A percentile compares a stretch with the other conserved stretches of the same genome.
Conservation (phyloP, 2,113 vertebrate species). For the Pseudopodoces humilis region DNA sequence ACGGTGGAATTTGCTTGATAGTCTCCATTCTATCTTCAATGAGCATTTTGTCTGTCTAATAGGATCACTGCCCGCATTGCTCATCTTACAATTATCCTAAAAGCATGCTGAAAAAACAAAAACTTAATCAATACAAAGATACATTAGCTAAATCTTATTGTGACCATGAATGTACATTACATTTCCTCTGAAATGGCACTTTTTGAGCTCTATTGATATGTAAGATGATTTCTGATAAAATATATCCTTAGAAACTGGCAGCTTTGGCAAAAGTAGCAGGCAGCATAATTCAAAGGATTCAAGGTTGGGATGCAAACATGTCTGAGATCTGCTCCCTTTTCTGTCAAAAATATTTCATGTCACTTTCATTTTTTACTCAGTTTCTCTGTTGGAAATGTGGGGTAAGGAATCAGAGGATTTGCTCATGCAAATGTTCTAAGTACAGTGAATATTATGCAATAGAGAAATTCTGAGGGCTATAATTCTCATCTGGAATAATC, state of each 20-base stretch:
- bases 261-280: background rate
- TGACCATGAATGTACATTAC: slow-evolving; percentile 24
- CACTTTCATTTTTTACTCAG: background rate
- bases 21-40: background rate
- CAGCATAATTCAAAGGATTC: background rate
- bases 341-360: background rate
- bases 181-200: slow-evolving; percentile 73
- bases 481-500: background rate
- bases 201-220: slow-evolving; percentile 69
- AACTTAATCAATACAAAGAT: slow-evolving; percentile 48
- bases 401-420: background rate
- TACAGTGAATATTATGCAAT: background rate
- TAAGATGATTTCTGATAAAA: slow-evolving; percentile 46
- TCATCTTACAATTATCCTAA: slow-evolving; percentile 27
- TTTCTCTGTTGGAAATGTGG: background rate
- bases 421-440: background rate
- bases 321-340: background rate
- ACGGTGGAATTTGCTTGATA: background rate
- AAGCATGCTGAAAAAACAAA: background rate
- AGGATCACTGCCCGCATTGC: background rate
- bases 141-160: slow-evolving; percentile 40
- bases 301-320: background rate
- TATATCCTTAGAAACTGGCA: background rate
- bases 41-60: background rate
- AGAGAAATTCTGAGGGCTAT: background rate